A percentile compares a stretch with the other conserved stretches of the same genome.
Evolutionary conservation across 2,797 vertebrate species (phyloP).

Genomic region (Pachyuromys duprasi): DNA sequence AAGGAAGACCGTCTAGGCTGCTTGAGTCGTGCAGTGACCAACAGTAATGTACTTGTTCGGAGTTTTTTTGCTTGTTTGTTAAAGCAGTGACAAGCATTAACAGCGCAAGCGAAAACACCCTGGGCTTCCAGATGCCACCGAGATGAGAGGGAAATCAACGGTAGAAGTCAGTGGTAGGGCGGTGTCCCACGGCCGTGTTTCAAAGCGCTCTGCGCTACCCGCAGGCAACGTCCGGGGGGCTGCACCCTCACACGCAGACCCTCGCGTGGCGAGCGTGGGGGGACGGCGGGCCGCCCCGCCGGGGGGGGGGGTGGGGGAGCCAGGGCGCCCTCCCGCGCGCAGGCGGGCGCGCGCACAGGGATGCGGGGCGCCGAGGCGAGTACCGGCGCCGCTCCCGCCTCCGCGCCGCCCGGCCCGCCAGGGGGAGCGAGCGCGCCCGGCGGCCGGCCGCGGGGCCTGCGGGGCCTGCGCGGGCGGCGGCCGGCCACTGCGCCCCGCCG

Average conservation of each 20-base stretch:
- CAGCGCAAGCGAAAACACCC: background rate
- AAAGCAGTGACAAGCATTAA: background rate
- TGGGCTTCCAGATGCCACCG: background rate
- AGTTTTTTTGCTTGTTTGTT: background rate
- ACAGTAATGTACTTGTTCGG: background rate
- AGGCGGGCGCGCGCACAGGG: background rate
- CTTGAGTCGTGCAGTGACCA: background rate
- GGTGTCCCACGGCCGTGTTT: background rate
- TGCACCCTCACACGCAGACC: background rate
- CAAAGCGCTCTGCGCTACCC: background rate
- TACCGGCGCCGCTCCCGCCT: background rate
- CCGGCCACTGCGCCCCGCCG: background rate
- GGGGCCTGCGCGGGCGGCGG: constrained; percentile 6
- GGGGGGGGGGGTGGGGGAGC: background rate
- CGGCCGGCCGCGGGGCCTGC: background rate
- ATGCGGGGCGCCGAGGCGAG: background rate
- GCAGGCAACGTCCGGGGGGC: background rate
- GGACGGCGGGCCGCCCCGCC: background rate
- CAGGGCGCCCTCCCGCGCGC: background rate
- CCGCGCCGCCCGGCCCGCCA: constrained; percentile 42
- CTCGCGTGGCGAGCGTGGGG: fast-evolving
- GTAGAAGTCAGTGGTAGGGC: background rate
- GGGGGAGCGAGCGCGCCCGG: constrained; percentile 63
- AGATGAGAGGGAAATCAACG: background rate
- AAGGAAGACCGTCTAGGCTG: background rate